phyloP scores from a whole-genome alignment of 2,888 invertebrate genomes.

The Synanthedon formicaeformis region DNA sequence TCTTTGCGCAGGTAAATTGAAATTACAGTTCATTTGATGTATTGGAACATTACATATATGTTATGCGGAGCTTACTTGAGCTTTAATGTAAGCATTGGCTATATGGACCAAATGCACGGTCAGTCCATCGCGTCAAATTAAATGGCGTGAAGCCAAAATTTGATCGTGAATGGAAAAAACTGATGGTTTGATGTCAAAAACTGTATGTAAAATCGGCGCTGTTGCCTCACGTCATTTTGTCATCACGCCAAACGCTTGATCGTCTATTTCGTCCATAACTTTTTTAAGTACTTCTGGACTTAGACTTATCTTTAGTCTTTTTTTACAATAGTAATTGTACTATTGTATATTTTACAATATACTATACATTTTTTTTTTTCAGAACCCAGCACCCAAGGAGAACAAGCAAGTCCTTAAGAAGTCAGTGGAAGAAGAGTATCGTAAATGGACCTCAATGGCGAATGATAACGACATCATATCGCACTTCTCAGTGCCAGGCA shows the following conservation, averaged over 20 bases:
- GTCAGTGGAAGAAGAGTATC: constrained; percentile 94
- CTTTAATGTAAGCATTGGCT: too few relatives aligned
- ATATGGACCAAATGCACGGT: too few relatives aligned
- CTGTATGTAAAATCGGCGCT: too few relatives aligned
- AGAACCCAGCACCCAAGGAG: constrained; percentile 85
- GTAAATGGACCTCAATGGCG: constrained; percentile 97
- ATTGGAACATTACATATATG: too few relatives aligned
- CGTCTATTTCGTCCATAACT: too few relatives aligned
- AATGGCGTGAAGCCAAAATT: too few relatives aligned
- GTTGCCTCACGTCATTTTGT: too few relatives aligned
- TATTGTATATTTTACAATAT: background rate
- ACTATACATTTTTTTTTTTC: constrained; percentile 14
- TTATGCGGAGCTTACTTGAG: too few relatives aligned
- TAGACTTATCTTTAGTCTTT: background rate
- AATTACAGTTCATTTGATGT: background rate
- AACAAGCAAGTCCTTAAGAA: constrained; percentile 92
- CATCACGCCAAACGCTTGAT: too few relatives aligned
- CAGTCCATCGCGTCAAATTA: too few relatives aligned
- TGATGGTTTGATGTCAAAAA: too few relatives aligned
- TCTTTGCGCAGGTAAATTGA: constrained; percentile 77
- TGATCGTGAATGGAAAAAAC: too few relatives aligned
- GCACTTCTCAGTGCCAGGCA: constrained; percentile 94
- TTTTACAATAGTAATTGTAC: background rate
- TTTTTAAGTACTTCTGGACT: background rate
- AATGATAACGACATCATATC: constrained; percentile 97